phyloP scores from a whole-genome alignment of 2,797 vertebrate genomes.

The Lepus oiostolus region DNA sequence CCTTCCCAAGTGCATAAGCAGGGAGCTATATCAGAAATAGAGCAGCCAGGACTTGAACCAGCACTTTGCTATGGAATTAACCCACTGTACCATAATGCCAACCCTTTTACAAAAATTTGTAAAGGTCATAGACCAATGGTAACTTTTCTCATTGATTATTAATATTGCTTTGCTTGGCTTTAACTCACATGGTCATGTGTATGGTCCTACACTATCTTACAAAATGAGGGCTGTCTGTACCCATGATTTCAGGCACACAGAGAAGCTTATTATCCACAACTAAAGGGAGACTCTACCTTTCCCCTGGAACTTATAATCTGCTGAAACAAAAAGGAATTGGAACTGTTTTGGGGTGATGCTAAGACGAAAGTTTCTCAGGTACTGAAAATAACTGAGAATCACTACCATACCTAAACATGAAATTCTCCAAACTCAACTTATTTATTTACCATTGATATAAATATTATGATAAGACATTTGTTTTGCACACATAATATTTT shows the following conservation, averaged over 20 bases:
- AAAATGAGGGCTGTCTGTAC: conserved; percentile 5
- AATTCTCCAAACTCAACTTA: conserved; percentile 27
- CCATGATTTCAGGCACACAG: background rate
- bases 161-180: conserved; percentile 12
- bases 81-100: no score
- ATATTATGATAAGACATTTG: conserved; percentile 33
- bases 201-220: background rate
- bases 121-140: conserved; percentile 54
- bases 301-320: conserved; percentile 9
- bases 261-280: conserved; percentile 31
- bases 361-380: conserved; percentile 54
- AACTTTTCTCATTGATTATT: conserved; percentile 24
- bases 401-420: background rate
- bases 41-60: no score
- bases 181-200: conserved; percentile 30
- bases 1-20: no score
- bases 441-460: background rate
- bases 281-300: conserved; percentile 17
- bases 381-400: conserved; percentile 38
- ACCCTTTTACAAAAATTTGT: background rate
- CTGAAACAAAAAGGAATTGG: conserved; percentile 63
- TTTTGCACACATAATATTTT: conserved; percentile 24
- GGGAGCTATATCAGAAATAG: no score
- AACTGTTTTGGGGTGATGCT: background rate
- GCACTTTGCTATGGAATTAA: no score